Percentiles rank a stretch among this genome's conserved stretches.
phyloP scores from a whole-genome alignment of 2,797 vertebrate genomes.

The Cryptoprocta ferox region DNA sequence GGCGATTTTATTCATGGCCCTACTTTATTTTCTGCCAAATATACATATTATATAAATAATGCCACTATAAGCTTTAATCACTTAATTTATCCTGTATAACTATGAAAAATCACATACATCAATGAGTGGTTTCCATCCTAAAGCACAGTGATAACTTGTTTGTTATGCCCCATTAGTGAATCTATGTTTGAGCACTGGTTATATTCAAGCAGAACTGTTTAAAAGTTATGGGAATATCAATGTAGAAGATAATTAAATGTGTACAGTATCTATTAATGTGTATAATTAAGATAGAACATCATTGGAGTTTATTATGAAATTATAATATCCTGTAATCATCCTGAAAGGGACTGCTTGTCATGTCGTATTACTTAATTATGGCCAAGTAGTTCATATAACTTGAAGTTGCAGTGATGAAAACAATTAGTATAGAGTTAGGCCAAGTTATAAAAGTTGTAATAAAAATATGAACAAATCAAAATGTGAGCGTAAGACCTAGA shows the following conservation, averaged over 20 bases:
- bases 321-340: conserved; percentile 77
- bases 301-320: conserved; percentile 83
- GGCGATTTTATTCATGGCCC: not conserved
- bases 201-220: conserved; percentile 75
- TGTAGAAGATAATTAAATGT: conserved; percentile 86
- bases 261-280: conserved; percentile 85
- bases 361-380: conserved; percentile 84
- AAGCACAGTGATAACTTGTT: not conserved
- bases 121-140: not conserved
- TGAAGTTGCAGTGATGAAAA: conserved; percentile 82
- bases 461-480: conserved; percentile 80
- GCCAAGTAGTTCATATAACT: conserved; percentile 78
- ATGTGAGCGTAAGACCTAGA: conserved; percentile 57
- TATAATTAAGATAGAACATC: conserved; percentile 87
- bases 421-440: conserved; percentile 81
- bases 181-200: conserved; percentile 79
- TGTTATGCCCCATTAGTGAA: conserved; percentile 69
- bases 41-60: not conserved
- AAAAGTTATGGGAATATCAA: conserved; percentile 84
- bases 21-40: not conserved
- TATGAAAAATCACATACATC: not conserved
- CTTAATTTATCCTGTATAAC: not conserved
- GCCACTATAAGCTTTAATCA: not conserved
- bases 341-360: conserved; percentile 77
- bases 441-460: conserved; percentile 75